Conservation (phyloP, 2,113 vertebrate species). For the Rutilus rutilus region DNA sequence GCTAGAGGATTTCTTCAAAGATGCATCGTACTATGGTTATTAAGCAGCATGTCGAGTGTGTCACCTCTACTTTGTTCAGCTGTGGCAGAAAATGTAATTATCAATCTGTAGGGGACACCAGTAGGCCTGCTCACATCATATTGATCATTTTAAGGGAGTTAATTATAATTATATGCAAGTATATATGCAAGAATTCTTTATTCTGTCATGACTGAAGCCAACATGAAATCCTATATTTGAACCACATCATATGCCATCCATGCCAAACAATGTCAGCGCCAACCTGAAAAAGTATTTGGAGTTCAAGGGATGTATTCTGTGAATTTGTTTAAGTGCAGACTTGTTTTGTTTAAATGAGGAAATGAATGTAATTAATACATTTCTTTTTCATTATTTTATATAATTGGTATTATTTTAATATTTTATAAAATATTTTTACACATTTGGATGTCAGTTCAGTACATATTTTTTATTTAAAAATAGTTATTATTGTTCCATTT, state of each 20-base stretch:
- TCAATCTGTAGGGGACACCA: neutral
- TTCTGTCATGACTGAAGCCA: neutral
- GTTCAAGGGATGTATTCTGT: neutral
- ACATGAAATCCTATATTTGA: neutral
- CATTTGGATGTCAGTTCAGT: too few species aligned
- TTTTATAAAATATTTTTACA: neutral
- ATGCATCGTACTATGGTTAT: too few species aligned
- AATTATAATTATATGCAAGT: neutral
- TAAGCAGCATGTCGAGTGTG: neutral
- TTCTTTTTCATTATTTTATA: neutral
- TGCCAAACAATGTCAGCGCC: neutral
- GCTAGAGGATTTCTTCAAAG: too few species aligned
- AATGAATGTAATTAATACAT: neutral
- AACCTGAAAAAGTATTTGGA: neutral
- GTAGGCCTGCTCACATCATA: neutral
- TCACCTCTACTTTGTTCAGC: neutral
- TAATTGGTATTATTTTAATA: neutral
- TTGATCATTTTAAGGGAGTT: neutral
- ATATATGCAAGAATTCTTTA: neutral
- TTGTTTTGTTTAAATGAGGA: neutral
- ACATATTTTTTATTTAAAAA: too few species aligned
- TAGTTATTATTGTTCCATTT: too few species aligned
- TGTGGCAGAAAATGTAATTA: neutral
- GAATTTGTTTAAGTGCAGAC: neutral
- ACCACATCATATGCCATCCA: neutral